These are phyloP conservation scores for Tenebrosternarchus preto DNA, from an alignment of 2,113 vertebrate species.

Conservation along the genomic window DNA sequence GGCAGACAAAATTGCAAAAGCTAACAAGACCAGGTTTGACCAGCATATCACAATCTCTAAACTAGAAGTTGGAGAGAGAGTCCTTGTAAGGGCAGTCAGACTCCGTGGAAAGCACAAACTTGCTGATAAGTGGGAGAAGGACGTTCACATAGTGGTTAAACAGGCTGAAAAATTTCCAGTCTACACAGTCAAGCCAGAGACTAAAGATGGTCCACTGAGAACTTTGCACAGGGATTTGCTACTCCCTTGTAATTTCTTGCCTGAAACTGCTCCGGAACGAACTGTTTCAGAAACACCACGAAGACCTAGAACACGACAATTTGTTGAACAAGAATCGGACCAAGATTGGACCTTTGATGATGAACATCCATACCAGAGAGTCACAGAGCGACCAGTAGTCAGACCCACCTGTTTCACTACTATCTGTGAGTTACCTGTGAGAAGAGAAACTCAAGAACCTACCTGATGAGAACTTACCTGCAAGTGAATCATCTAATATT, in stretches of 20 bases:
- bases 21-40: not conserved
- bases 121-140: not conserved
- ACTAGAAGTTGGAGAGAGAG: not conserved
- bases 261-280: not conserved
- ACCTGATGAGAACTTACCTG: not conserved
- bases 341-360: not conserved
- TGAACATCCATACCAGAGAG: not conserved
- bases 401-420: not conserved
- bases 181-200: not conserved
- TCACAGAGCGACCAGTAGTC: not conserved
- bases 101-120: not conserved
- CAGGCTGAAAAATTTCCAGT: not conserved
- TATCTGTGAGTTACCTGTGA: not conserved
- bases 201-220: not conserved
- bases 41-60: not conserved
- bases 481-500: not conserved
- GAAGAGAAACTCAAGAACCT: not conserved
- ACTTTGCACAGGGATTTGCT: not conserved
- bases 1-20: not conserved
- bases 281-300: not conserved
- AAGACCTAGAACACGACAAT: not conserved
- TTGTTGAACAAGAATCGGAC: not conserved
- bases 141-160: not conserved
- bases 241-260: not conserved
- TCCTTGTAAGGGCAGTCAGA: not conserved